Base-by-base conservation (phyloP, 2,113 vertebrate species). In the Alethe castanea region DNA sequence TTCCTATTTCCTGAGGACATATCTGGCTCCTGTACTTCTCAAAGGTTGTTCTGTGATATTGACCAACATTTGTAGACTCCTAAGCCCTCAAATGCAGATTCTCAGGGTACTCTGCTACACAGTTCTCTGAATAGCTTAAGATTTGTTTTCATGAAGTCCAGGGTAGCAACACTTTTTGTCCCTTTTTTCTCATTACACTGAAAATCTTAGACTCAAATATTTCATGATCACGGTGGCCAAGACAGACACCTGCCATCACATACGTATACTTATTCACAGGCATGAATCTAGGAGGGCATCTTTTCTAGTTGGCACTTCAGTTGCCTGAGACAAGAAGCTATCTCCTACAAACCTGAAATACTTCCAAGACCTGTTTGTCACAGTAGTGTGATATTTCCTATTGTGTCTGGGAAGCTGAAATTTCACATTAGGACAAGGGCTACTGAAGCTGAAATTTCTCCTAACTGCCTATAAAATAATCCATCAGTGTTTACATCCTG, bases 31-130 rank as follows among this genome's bases (percentile, higher is more conserved):
- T 20, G 24, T 42, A 12, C 4, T 54, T 69, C 62, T 76, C 11
- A 40, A n/a, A 89, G 29, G 19, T 15, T 28, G 13, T 31, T 67
- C 35, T 54, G n/a, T 0, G 0, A 36, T 11, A 33, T 2, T 42
- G 47, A 36, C 31, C 25, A 60, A 35, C 12, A 33, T 10, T 35
- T 31, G 6, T 11, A 20, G 14, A 23, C 19, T 61, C 6, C 47
- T 48, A 54, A 40, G 4, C 11, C 12, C 25, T 42, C 17, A 56
- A 56, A 48, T 13, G 31, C 22, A 48, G 25, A 19, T 31, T 48
- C 8, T 22, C 22, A 56, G 54, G 42, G 26, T 33, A 56, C 29
- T 56, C 31, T 62, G 12, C 31, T 61, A 23, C 54, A 22, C 4
- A 31, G 9, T 14, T 69, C 31, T 54, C 31, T 42, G 48, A 42